A percentile compares a stretch with the other conserved stretches of the same genome.
phyloP scores from a whole-genome alignment of 2,888 invertebrate genomes.

The Eupithecia subfuscata region DNA sequence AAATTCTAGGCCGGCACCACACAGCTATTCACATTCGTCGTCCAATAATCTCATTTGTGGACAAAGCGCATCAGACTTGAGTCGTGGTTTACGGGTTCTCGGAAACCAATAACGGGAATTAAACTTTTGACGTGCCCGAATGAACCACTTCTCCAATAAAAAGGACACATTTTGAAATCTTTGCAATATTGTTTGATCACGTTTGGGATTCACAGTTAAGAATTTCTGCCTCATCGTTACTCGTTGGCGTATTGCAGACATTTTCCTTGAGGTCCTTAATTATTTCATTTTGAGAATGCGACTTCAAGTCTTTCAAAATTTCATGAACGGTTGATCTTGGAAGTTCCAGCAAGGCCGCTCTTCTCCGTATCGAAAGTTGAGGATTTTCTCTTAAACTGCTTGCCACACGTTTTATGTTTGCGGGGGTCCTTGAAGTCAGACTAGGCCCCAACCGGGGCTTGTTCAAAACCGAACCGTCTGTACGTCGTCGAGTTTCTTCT shows the following conservation, averaged over 20 bases:
- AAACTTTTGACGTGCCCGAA: slow-evolving; percentile 40
- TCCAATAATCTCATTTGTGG: slow-evolving; percentile 38
- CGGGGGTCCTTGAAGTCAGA: slow-evolving; percentile 2
- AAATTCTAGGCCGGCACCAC: no score
- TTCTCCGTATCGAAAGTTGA: not conserved
- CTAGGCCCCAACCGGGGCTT: not conserved
- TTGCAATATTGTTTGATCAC: not conserved
- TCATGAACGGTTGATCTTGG: not conserved
- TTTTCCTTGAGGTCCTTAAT: not conserved
- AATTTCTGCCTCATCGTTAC: slow-evolving; percentile 41
- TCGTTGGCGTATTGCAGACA: slow-evolving; percentile 8
- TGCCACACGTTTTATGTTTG: slow-evolving; percentile 2
- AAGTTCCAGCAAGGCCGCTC: slow-evolving; percentile 6
- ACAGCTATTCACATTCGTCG: slow-evolving; percentile 35
- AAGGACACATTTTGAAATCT: not conserved
- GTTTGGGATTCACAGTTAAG: slow-evolving; percentile 31
- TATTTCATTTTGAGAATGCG: not conserved
- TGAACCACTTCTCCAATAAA: slow-evolving; percentile 56
- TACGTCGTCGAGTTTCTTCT: no score
- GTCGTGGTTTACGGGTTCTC: slow-evolving; percentile 35
- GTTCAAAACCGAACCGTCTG: slow-evolving; percentile 1
- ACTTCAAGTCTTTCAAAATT: not conserved
- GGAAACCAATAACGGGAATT: slow-evolving; percentile 41
- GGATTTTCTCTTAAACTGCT: slow-evolving; percentile 9
- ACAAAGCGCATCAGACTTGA: slow-evolving; percentile 46